Evolutionary conservation across 1,140 invertebrate species (phyloP), one percentile per base, ranked within the genome.

Genomic region (Ostrea denselamellosa): DNA sequence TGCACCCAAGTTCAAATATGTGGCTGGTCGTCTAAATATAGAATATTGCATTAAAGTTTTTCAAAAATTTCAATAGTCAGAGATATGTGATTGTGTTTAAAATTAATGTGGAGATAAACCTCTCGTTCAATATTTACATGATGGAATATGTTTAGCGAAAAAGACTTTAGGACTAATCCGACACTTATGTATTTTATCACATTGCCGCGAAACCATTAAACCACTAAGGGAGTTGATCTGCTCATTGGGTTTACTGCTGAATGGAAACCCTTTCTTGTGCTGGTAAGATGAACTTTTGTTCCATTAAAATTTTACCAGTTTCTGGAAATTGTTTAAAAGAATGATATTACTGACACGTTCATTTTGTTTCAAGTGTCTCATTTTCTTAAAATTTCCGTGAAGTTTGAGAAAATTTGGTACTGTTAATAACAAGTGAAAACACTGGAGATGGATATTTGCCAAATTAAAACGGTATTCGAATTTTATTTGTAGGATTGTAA

Each of bases 221-320:
- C 68, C 68, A 77, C 68, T 77, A 77, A 77, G 68, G 28, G 68
- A 77, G 68, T 34, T 77, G 28, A 77, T 77, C 68, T 25, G 25
- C 68, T 77, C 68, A 77, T 77, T 28, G 22, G 25, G 34, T 44
- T 44, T 44, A 44, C 34, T 44, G 1, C 28, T 77, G 25, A 28
- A 34, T 77, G 22, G 14, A 77, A 77, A 28, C 68, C 68, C 68
- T 34, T 77, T 28, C 34, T 77, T 14, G 12, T 19, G 56, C 28
- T 77, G 68, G 22, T 28, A 34, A 77, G 68, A 77, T 25, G 34
- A 77, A 68, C 9, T 9, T 71, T 71, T 77, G 0, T 77, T 34
- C 28, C 8, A 14, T 77, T 77, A 25, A 77, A 14, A n/a, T 77
- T 34, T 77, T 34, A 28, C 25, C n/a, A 14, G 25, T 77, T 77